Evolutionary conservation across 2,797 vertebrate genomes (phyloP), one percentile per base, ranked within the genome.

Genomic region (Pagetopsis macropterus): DNA sequence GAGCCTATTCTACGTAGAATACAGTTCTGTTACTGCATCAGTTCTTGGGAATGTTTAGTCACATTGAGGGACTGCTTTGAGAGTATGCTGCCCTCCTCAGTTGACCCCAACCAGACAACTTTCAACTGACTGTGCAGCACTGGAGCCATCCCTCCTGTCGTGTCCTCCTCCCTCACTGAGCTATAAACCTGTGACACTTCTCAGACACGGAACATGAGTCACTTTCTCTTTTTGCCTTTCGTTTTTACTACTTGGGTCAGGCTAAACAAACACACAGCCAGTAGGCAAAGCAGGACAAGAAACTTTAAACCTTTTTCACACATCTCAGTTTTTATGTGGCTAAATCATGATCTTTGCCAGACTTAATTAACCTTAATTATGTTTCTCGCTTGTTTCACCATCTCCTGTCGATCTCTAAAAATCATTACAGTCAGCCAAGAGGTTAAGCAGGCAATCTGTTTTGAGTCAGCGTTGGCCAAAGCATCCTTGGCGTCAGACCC

Each of bases 381-480:
- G 14, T 79, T 64, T 75, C 50, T 55, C 10, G 0, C 33, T 55
- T n/a, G 19, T 51, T 19, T 63, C 54, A 52, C 70, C 66, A 62
- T 61, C 51, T 46, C 23, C 58, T 45, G 52, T 60, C 31, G 68
- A 46, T 10, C 60, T 59, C 61, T 65, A 54, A 76, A 79, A 85
- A 69, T 72, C 72, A 73, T 88, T 87, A 87, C 65, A 50, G 65
- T 63, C 78, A 75, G 78, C 76, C 68, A 70, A 68, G 82, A 65
- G 81, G 81, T 92, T 84, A 90, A 89, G 75, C 81, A 82, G 82
- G 59, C 72, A 73, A 70, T 84, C 64, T 78, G 70, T 75, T 67
- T 66, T 78, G 80, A 82, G 33, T 45, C n/a, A 27, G 48, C 51
- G 46, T 65, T 46, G n/a, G 6, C 51, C 19, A 17, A 55, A 8